A percentile compares a stretch with the other conserved stretches of the same genome.
Conservation (phyloP, 2,113 vertebrate species). For the Saimiri boliviensis region DNA sequence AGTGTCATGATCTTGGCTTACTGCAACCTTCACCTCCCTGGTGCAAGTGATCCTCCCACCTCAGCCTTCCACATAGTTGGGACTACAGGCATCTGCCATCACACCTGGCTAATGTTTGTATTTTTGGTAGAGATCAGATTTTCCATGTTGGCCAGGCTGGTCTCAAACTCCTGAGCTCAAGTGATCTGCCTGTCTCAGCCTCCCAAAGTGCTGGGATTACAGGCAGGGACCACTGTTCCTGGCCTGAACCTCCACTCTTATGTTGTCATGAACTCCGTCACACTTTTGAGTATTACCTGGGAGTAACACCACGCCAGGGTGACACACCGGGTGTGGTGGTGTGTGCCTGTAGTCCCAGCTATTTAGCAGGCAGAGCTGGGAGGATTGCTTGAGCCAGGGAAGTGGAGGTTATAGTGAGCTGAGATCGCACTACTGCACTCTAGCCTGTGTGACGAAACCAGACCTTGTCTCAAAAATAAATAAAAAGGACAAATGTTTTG, state of each 20-base stretch:
- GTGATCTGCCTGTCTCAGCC: no score
- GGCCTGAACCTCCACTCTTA: background rate
- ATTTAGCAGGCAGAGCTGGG: background rate
- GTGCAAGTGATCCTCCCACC: no score
- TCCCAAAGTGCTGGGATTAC: background rate
- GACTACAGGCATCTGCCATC: no score
- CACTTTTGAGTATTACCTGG: background rate
- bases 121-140: background rate
- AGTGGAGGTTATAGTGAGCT: no score
- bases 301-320: background rate
- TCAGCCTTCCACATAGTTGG: no score
- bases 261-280: background rate
- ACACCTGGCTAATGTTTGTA: background rate
- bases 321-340: background rate
- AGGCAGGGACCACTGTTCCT: background rate
- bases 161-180: background rate
- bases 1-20: no score
- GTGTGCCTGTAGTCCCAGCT: background rate
- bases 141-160: background rate
- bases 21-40: no score
- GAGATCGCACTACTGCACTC: no score
- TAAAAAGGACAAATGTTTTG: background rate
- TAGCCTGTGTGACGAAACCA: background rate
- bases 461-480: background rate
- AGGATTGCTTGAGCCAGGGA: no score